Base-by-base conservation (phyloP, 2,113 vertebrate species). In the Prolemur simus region DNA sequence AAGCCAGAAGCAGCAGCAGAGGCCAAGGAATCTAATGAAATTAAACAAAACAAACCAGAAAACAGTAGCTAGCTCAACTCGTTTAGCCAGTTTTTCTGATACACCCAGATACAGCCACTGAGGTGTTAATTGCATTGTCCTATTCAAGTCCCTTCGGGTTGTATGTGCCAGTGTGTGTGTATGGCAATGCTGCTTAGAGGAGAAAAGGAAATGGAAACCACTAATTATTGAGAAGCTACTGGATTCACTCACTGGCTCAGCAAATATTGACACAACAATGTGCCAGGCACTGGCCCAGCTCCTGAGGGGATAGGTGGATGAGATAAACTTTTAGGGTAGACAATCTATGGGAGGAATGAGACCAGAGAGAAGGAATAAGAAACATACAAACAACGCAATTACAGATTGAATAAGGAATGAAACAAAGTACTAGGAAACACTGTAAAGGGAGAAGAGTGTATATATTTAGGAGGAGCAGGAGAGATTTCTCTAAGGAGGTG, bases 181-280 rank as follows among this genome's bases (percentile, higher is more conserved):
- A 29, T 12, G 64, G 21, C 13, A 95, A 69, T 47, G 23, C 69
- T 58, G 0, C 64, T 84, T 42, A 87, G 15, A 84, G 76, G 56
- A 95, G 39, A 93, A 76, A 94, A 94, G 90, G 90, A 95, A 96
- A 97, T 68, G 54, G 73, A 97, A 96, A 96, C 94, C 94, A 96
- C 83, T 95, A 91, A 93, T 96, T 90, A 95, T 32, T 90, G 94
- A 96, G 69, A 87, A 81, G 74, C 89, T 80, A 82, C 45, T 96
- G 81, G 83, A 95, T 95, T 87, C 45, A 69, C 66, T 96, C 32
- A 37, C 20, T 85, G 69, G 52, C 58, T 96, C 78, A 81, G 92
- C 92, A 96, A 95, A 90, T 94, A 92, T 81, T 81, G 81, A 87
- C 84, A 49, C 23, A 93, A 87, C 12, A 0, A 9, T 78, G 9